These are phyloP conservation scores for Clistopyga incitator DNA, from an alignment of 2,888 invertebrate species.

Conservation along the genomic window DNA sequence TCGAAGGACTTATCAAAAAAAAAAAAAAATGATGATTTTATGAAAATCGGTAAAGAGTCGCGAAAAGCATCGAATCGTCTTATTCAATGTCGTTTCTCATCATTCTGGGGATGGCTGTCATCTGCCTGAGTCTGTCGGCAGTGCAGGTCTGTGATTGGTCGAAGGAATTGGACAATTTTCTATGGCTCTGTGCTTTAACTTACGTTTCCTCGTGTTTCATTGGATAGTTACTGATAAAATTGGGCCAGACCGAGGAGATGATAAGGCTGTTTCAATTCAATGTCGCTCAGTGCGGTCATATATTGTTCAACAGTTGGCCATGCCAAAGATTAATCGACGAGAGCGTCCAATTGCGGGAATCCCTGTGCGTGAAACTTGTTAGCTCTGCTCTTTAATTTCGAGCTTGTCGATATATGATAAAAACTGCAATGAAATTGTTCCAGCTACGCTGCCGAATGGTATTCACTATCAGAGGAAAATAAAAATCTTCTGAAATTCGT, in stretches of 20 bases:
- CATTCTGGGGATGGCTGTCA: background rate
- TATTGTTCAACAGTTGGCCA: conserved; percentile 58
- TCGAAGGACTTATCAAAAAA: no score
- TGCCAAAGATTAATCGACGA: conserved; percentile 55
- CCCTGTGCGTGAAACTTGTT: conserved; percentile 29
- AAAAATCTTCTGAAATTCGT: background rate
- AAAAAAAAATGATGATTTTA: background rate
- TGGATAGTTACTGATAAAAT: conserved; percentile 23
- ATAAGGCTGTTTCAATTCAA: conserved; percentile 44
- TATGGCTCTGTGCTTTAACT: background rate
- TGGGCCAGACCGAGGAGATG: no score
- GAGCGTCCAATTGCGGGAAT: conserved; percentile 32
- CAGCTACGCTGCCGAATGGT: no score
- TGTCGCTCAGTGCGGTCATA: conserved; percentile 37
- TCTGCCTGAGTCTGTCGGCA: background rate
- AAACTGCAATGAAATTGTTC: no score
- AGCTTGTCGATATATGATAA: no score
- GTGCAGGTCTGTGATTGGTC: background rate
- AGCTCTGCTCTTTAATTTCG: no score
- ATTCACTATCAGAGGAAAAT: no score
- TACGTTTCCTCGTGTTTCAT: background rate
- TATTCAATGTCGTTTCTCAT: background rate
- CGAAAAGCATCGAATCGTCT: background rate
- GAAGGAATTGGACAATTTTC: background rate
- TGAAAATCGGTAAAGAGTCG: background rate